Conservation (phyloP, 2,888 invertebrate species). For the Philopedon plagiatum region DNA sequence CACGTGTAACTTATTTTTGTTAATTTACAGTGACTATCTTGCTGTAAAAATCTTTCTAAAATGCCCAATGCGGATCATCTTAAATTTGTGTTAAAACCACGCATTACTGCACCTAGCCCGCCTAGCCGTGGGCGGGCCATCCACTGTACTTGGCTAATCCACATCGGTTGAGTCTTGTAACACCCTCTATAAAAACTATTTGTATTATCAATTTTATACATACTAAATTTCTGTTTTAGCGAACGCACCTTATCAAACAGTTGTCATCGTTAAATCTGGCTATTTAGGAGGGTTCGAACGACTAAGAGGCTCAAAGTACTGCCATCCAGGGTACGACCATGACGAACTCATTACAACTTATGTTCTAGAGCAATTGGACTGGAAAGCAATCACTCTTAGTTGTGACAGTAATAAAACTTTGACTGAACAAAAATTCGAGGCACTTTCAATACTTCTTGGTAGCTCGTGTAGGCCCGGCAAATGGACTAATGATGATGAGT, state of each 20-base stretch:
- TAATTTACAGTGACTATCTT: no score
- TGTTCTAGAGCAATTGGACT: slow-evolving; percentile 75
- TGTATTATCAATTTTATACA: no score
- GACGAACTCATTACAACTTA: slow-evolving; percentile 74
- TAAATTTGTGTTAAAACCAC: no score
- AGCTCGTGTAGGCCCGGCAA: slow-evolving; percentile 81
- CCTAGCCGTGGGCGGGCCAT: no score
- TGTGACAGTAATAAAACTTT: slow-evolving; percentile 65
- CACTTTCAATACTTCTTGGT: slow-evolving; percentile 76
- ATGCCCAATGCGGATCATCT: no score
- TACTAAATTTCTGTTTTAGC: slow-evolving; percentile 24
- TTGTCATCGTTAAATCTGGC: slow-evolving; percentile 72
- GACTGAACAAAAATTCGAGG: slow-evolving; percentile 74
- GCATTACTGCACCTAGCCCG: no score
- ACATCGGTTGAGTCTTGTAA: no score
- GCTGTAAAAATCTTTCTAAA: no score
- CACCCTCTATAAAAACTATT: no score
- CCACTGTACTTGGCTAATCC: no score
- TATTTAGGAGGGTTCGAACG: slow-evolving; percentile 69
- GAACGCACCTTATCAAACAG: slow-evolving; percentile 71
- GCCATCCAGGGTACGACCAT: slow-evolving; percentile 77
- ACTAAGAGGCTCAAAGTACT: slow-evolving; percentile 72
- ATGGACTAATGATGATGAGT: slow-evolving; percentile 73
- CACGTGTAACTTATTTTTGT: no score
- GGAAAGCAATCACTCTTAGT: slow-evolving; percentile 55